Evolutionary conservation across 2,888 invertebrate species (phyloP), one percentile per base, ranked within the genome.

Genomic region (Allophyes oxyacanthae): DNA sequence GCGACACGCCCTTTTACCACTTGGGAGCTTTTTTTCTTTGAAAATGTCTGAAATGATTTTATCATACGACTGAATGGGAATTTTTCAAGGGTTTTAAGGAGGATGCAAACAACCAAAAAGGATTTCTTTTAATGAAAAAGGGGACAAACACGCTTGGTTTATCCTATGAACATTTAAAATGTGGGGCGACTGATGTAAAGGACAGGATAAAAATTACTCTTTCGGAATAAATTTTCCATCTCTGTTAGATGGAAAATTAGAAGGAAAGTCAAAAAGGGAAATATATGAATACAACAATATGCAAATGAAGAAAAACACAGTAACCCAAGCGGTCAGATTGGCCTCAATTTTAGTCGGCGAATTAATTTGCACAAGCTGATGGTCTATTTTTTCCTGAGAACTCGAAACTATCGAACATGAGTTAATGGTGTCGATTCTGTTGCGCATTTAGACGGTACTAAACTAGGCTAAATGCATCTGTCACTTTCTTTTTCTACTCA

Each of bases 221-320:
- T 13, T 34, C 10, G 6, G 7, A 9, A 36, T 40, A 8, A 9
- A 28, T 43, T 40, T 56, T 44, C 7, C n/a, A n/a, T n/a, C n/a
- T n/a, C n/a, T n/a, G n/a, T n/a, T n/a, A n/a, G n/a, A n/a, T n/a
- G n/a, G n/a, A n/a, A n/a, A n/a, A n/a, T n/a, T n/a, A 1, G n/a
- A 11, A 42, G 8, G 0, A 42, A 44, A 42, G 8, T 10, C 37
- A 10, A 28, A 8, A 46, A 37, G 6, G 14, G 41, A 48, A 44
- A 58, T n/a, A 53, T 51, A 54, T 40, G 34, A 33, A 32, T 15
- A 25, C 26, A 56, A 30, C 10, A 70, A 63, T 62, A 63, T 65
- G 73, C 42, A 61, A 64, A 71, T 62, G 71, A 61, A 63, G 64
- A 52, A 61, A 55, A 49, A 51, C 44, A 61, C 45, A 36, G 9